Evolutionary conservation across 53 echinoderm and acorn worm genomes (phyloP), one percentile per base, ranked within the genome.

Genomic region (Antedon mediterranea): DNA sequence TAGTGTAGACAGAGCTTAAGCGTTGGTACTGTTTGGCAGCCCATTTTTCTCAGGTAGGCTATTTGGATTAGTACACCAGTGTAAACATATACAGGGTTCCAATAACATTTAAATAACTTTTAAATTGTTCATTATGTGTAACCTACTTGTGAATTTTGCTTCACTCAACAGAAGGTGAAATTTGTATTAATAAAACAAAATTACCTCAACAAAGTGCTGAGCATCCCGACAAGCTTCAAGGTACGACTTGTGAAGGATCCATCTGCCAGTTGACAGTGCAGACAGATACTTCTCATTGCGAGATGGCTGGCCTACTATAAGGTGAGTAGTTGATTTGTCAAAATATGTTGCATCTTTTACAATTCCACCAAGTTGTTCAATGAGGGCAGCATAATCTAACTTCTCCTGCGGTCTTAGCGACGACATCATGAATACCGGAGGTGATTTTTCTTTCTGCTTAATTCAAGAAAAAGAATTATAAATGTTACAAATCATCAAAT

Each of bases 281-380:
- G 98, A 90, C 27, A 97, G 76, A 74, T 93, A 97, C 83, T 97
- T 97, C 83, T 97, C 98, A 81, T 97, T 97, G 34, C 90, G 82
- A 27, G 97, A 88, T 15, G 97, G 97, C 30, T 81, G 90, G 31
- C 92, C 98, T n/a, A 98, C 98, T 30, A 98, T 88, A 34, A 98
- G 82, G 74, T 98, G 98, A 20, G 98, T 90, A 43, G 93, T 93
- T 42, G 82, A 85, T 28, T 81, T 82, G 74, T 86, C 90, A 83
- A 89, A 98, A 81, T 98, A 98, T 79, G 84, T 82, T 11, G 87
- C 85, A 32, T 98, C 98, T 32, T 84, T 88, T 7, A 93, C 98
- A 73, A 78, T 86, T 31, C 93, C 98, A 18, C 90, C 93, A 27
- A 98, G 86, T 89, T 90, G 86, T 79, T 98, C 98, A 78, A 98